A percentile compares a stretch with the other conserved stretches of the same genome.
Evolutionary conservation across 2,888 invertebrate species (phyloP).

Genomic region (Pterobdella sp.): DNA sequence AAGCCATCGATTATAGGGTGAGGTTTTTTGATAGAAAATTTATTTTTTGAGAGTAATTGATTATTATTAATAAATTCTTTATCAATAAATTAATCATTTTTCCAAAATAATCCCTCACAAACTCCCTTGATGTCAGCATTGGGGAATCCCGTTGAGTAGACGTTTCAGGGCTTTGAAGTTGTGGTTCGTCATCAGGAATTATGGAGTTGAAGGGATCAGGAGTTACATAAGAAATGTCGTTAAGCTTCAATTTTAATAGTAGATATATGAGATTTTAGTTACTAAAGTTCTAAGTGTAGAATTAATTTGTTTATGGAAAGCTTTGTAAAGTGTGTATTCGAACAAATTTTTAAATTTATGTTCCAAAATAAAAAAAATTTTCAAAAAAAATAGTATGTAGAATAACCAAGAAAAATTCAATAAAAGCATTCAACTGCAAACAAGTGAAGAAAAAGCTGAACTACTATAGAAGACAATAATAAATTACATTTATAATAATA

Average conservation of each 20-base stretch:
- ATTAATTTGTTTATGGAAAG: background rate
- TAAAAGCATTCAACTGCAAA: too few relatives aligned
- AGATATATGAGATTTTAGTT: background rate
- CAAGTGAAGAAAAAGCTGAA: too few relatives aligned
- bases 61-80: background rate
- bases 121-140: slow-evolving; percentile 58
- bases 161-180: slow-evolving; percentile 88
- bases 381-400: too few relatives aligned
- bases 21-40: slow-evolving; percentile 19
- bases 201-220: slow-evolving; percentile 86
- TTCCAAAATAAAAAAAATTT: too few relatives aligned
- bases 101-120: background rate
- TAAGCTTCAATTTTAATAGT: background rate
- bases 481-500: too few relatives aligned
- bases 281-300: background rate
- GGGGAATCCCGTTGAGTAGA: slow-evolving; percentile 91
- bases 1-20: slow-evolving; percentile 38
- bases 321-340: background rate
- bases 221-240: slow-evolving; percentile 72
- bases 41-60: background rate
- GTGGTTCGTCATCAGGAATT: slow-evolving; percentile 91
- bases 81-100: background rate
- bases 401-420: too few relatives aligned
- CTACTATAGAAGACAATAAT: too few relatives aligned
- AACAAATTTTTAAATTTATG: background rate